These are phyloP conservation scores for Sphenopsis melanotis DNA, from an alignment of 2,797 vertebrate species.

Conservation along the genomic window DNA sequence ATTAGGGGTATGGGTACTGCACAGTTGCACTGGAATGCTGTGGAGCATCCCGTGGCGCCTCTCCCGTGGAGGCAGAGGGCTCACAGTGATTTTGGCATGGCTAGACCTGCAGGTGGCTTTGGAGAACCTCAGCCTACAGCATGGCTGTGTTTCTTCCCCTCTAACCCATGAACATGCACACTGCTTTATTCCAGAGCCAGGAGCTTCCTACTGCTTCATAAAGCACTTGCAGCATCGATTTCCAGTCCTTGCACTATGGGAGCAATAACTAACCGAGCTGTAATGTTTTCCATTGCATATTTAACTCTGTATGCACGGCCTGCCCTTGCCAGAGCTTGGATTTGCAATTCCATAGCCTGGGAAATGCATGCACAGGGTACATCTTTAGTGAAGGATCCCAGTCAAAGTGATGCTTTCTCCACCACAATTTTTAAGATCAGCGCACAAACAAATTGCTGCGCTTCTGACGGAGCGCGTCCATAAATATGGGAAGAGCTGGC, in stretches of 20 bases:
- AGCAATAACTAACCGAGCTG: slow-evolving; percentile 4
- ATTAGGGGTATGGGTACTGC: rapidly evolving
- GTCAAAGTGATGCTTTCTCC: not conserved
- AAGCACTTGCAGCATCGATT: not conserved
- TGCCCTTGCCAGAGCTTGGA: not conserved
- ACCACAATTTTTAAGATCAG: not conserved
- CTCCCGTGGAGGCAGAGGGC: rapidly evolving
- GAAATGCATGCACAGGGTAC: not conserved
- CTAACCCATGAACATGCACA: not conserved
- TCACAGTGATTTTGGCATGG: not conserved
- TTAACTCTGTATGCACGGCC: not conserved
- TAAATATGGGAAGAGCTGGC: not conserved
- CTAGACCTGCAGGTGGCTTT: not conserved
- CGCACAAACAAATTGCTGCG: not conserved
- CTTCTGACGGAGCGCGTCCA: not conserved
- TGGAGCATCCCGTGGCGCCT: rapidly evolving
- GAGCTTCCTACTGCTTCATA: not conserved
- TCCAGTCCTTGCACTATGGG: not conserved
- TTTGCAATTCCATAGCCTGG: not conserved
- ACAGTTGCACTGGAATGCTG: not conserved
- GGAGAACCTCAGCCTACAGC: not conserved
- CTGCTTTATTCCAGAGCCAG: not conserved
- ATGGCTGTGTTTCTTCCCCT: not conserved
- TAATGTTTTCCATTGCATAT: slow-evolving; percentile 48
- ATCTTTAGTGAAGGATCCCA: not conserved